Conservation (phyloP, 2,888 invertebrate species). For the Merodon equestris region DNA sequence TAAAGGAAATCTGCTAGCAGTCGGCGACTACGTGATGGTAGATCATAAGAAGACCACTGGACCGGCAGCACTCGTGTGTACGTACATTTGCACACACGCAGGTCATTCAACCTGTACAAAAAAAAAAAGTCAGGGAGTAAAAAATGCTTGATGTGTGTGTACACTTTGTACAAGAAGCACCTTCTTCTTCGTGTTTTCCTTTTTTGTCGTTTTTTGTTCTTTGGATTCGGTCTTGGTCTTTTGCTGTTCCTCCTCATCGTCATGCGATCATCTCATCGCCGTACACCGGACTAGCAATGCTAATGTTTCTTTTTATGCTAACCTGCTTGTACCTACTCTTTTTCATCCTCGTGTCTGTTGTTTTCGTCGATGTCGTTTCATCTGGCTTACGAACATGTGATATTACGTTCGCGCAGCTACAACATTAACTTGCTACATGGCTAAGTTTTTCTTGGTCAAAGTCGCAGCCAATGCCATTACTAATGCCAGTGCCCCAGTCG, state of each 20-base stretch:
- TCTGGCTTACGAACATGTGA: constrained; percentile 43
- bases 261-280: constrained; percentile 57
- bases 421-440: too few species aligned
- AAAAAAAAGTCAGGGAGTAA: not conserved
- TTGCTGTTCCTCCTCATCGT: constrained; percentile 50
- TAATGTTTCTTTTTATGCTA: constrained; percentile 46
- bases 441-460: too few species aligned
- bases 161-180: constrained; percentile 51
- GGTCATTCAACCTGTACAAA: constrained; percentile 75
- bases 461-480: not conserved
- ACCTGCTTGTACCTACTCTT: constrained; percentile 39
- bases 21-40: too few species aligned
- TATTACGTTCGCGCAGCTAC: constrained; percentile 23
- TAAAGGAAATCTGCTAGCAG: too few species aligned
- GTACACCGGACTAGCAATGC: constrained; percentile 41
- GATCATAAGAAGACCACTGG: too few species aligned
- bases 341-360: constrained; percentile 49
- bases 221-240: too few species aligned
- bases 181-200: constrained; percentile 42
- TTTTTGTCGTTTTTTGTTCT: constrained; percentile 17
- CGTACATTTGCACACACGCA: constrained; percentile 73
- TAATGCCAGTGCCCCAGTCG: not conserved
- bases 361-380: constrained; percentile 10
- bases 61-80: not conserved
- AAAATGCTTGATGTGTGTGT: constrained; percentile 49